Conservation (phyloP, 2,113 vertebrate genomes). For the Galbula dea region DNA sequence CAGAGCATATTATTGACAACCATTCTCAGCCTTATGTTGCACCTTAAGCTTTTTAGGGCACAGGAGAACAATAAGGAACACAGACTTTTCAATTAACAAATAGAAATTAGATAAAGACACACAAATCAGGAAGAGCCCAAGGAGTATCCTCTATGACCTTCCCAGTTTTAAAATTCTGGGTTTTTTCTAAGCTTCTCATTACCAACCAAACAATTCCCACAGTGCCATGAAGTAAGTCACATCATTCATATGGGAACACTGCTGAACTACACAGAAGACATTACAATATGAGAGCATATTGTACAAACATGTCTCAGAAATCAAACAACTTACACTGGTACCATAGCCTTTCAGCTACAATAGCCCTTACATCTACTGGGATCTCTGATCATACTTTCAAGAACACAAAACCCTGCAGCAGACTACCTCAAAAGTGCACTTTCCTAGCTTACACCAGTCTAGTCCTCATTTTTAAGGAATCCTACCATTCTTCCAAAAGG, state of each 20-base stretch:
- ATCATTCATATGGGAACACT: background rate
- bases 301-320: background rate
- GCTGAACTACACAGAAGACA: background rate
- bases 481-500: background rate
- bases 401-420: background rate
- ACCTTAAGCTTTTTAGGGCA: background rate
- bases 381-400: background rate
- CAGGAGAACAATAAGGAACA: background rate
- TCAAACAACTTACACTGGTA: background rate
- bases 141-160: background rate
- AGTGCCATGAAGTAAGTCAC: background rate
- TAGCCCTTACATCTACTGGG: rapidly evolving
- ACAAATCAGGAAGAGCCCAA: background rate
- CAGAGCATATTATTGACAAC: background rate
- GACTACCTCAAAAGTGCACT: background rate
- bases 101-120: background rate
- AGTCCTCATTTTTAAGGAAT: background rate
- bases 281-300: background rate
- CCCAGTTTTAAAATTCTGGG: background rate
- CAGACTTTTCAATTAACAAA: background rate
- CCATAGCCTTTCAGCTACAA: background rate
- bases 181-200: background rate
- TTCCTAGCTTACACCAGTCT: background rate
- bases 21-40: background rate
- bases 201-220: background rate